A percentile compares a stretch with the other conserved stretches of the same genome.
Evolutionary conservation across 1,140 invertebrate species (phyloP).

Genomic region (Leptinotarsa texana): DNA sequence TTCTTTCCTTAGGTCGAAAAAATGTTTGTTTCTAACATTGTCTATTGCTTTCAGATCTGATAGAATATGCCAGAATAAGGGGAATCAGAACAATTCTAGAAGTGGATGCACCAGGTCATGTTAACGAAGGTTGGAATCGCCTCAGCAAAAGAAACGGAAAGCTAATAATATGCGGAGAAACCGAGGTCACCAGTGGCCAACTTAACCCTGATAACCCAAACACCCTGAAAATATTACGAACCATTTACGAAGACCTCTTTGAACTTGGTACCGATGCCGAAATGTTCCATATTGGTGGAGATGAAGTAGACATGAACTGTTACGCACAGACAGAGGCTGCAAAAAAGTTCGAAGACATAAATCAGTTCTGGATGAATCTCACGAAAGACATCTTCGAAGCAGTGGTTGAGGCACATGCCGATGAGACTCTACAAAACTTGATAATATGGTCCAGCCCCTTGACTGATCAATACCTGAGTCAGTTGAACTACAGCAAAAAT

Average conservation of each 20-base stretch:
- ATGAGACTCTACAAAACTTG: slow-evolving; percentile 64
- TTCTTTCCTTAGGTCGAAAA: no score
- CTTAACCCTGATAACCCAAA: slow-evolving; percentile 76
- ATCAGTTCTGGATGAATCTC: slow-evolving; percentile 75
- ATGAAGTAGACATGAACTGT: slow-evolving; percentile 76
- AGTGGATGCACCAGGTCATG: slow-evolving; percentile 80
- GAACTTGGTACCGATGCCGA: slow-evolving; percentile 64
- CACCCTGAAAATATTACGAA: slow-evolving; percentile 67
- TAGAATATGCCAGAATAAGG: slow-evolving; percentile 66
- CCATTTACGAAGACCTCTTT: slow-evolving; percentile 69
- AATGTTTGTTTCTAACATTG: no score
- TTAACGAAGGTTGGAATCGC: slow-evolving; percentile 77
- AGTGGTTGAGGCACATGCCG: slow-evolving; percentile 67
- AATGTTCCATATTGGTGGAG: slow-evolving; percentile 79
- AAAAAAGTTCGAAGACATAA: slow-evolving; percentile 64
- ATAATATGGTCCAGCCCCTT: slow-evolving; percentile 79
- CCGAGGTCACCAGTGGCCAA: slow-evolving; percentile 63
- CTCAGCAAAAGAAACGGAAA: slow-evolving; percentile 64
- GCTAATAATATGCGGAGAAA: slow-evolving; percentile 60
- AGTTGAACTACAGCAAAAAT: slow-evolving; percentile 57
- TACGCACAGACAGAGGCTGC: slow-evolving; percentile 61
- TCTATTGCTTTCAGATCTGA: slow-evolving; percentile 53
- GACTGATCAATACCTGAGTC: slow-evolving; percentile 58
- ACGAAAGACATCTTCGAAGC: slow-evolving; percentile 65
- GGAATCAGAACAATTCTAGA: slow-evolving; percentile 74